Base-by-base conservation (phyloP, 53 echinoderm and acorn worm genomes). In the Henricia sp. region DNA sequence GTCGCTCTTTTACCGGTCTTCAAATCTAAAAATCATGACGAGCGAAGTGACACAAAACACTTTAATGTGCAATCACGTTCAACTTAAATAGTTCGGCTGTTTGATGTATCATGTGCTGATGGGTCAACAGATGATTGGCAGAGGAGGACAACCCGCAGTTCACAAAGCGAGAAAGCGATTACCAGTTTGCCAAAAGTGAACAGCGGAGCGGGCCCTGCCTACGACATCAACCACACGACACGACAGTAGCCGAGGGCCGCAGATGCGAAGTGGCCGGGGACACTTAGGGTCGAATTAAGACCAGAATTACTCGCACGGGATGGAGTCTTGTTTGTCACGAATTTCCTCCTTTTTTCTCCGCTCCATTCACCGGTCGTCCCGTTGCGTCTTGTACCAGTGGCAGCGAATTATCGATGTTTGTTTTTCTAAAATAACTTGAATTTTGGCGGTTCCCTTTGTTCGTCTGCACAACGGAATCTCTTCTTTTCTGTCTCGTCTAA, bases 281-380 rank as follows among this genome's bases (percentile, higher is more conserved):
- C 77, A 77, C 77, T 77, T 77, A 77, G 42, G 60, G 59, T 26
- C 38, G 44, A 77, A 77, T 77, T 77, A 77, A 35, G 54, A 38
- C n/a, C 39, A 52, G 57, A 74, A 74, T 74, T 74, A 41, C 58
- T 17, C 16, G 28, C 77, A 3, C 77, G n/a, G 77, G 59, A n/a
- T 77, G 77, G 42, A 60, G 44, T 23, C 77, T 77, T 77, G 77
- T 77, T 77, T 77, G 77, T 77, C 77, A 52, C 43, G 24, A 72
- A 72, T 17, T 19, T 20, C 2, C n/a, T 33, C 24, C 39, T 44
- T 70, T 70, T 41, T 71, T 25, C 50, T 19, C 24, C 12, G 62
- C 1, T 0, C 29, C 24, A 32, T 27, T 30, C 42, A 9, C 46
- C 25, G 14, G 29, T n/a, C n/a, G n/a, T 13, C 70, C 70, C 46